Conservation (phyloP, 2,113 vertebrate species). For the Siniperca chuatsi region DNA sequence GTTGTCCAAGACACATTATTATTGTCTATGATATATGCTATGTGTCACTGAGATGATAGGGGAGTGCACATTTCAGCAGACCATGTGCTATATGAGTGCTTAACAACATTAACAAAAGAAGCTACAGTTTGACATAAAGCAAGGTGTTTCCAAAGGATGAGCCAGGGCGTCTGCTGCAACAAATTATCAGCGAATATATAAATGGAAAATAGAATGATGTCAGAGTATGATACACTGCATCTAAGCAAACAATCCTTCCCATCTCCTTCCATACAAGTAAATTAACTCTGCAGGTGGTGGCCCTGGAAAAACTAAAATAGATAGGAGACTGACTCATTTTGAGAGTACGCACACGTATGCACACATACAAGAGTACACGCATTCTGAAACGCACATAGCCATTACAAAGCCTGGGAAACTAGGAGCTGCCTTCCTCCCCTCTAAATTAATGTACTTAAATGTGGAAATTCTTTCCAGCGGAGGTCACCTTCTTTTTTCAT, state of each 20-base stretch:
- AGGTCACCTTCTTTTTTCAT: conserved; percentile 61
- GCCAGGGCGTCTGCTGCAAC: conserved; percentile 47
- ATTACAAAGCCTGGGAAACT: conserved; percentile 51
- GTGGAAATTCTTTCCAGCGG: conserved; percentile 72
- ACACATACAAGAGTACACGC: not conserved
- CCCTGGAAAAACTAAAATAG: conserved; percentile 42
- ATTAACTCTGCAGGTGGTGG: conserved; percentile 67
- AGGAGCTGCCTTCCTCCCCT: conserved; percentile 38
- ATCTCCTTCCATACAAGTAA: conserved; percentile 54
- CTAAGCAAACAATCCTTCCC: conserved; percentile 44
- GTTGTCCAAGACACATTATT: conserved; percentile 33
- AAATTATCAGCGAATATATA: conserved; percentile 35
- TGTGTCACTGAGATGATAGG: conserved; percentile 10
- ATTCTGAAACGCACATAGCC: conserved; percentile 6
- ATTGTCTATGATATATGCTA: conserved; percentile 14
- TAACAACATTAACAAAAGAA: conserved; percentile 44
- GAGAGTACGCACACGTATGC: not conserved
- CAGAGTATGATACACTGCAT: conserved; percentile 44
- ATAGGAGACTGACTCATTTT: conserved; percentile 30
- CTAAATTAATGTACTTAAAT: conserved; percentile 45
- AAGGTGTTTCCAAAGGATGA: conserved; percentile 54
- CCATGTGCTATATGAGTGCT: not conserved
- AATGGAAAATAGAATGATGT: conserved; percentile 66
- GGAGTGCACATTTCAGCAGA: conserved; percentile 14
- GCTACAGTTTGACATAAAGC: conserved; percentile 24